Conservation (phyloP, 2,113 vertebrate genomes). For the Hyperopisus bebe region DNA sequence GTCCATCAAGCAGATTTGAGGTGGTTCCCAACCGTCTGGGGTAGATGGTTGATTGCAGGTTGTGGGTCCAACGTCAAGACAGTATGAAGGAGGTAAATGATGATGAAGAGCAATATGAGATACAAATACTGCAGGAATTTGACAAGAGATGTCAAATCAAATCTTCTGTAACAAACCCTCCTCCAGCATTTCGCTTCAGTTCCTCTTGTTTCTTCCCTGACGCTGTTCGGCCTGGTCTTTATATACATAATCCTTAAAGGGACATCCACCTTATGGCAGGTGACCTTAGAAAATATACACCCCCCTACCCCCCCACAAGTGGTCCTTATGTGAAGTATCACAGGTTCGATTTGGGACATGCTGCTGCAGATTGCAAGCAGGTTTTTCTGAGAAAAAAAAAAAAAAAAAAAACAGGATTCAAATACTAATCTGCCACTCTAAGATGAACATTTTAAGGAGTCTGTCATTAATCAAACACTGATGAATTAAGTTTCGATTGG, state of each 20-base stretch:
- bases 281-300: neutral
- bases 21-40: neutral
- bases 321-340: neutral
- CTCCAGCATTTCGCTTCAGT: neutral
- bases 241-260: neutral
- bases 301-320: neutral
- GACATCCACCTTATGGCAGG: neutral
- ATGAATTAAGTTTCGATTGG: constrained; percentile 69
- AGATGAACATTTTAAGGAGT: constrained; percentile 47
- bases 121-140: neutral
- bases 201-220: neutral
- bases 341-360: neutral
- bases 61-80: neutral
- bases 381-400: constrained; percentile 42
- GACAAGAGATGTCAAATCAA: neutral
- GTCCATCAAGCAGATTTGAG: neutral
- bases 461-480: constrained; percentile 67
- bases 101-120: neutral
- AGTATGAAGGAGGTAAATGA: neutral
- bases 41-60: neutral
- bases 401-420: constrained; percentile 39
- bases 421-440: constrained; percentile 51
- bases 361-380: constrained; percentile 26
- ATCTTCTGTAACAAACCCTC: neutral
- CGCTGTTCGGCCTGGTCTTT: neutral